These are phyloP conservation scores for Hyperoplus lanceolatus DNA, from an alignment of 2,797 vertebrate genomes.

Conservation along the genomic window DNA sequence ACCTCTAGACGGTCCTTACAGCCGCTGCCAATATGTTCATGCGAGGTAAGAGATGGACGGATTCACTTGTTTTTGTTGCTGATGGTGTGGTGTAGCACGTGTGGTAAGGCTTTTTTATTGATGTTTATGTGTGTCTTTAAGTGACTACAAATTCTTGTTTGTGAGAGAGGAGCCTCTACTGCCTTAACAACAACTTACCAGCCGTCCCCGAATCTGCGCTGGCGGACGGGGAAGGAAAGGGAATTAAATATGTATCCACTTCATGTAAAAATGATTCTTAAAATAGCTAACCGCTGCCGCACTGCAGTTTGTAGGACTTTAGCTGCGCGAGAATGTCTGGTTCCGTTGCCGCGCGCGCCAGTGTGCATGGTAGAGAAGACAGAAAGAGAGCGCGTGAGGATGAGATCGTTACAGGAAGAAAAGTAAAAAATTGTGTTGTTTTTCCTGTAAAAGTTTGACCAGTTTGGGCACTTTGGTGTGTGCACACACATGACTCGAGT, in stretches of 20 bases:
- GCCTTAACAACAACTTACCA: constrained; percentile 28
- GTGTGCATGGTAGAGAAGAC: neutral
- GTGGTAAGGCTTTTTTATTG: neutral
- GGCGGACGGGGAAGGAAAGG: constrained; percentile 10
- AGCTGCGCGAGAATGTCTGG: constrained; percentile 43
- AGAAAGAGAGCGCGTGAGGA: neutral
- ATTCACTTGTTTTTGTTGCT: constrained; percentile 21
- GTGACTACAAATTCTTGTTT: constrained; percentile 32
- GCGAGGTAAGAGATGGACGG: constrained; percentile 67
- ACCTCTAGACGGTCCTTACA: constrained; percentile 67
- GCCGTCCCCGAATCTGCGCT: neutral
- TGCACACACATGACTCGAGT: neutral
- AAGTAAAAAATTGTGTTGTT: constrained; percentile 31
- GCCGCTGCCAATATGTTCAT: constrained; percentile 77
- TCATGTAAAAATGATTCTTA: constrained; percentile 73
- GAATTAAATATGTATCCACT: constrained; percentile 77
- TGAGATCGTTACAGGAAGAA: neutral
- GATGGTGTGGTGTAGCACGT: constrained; percentile 5
- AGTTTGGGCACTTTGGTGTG: neutral
- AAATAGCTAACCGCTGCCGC: constrained; percentile 81
- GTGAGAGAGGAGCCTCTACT: neutral
- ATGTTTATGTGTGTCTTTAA: neutral
- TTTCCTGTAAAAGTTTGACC: constrained; percentile 36
- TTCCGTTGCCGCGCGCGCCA: constrained; percentile 28
- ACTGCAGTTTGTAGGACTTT: constrained; percentile 77